Percentiles rank a stretch among this genome's conserved stretches.
Conservation (phyloP, 2,797 vertebrate species). For the Esox lucius region DNA sequence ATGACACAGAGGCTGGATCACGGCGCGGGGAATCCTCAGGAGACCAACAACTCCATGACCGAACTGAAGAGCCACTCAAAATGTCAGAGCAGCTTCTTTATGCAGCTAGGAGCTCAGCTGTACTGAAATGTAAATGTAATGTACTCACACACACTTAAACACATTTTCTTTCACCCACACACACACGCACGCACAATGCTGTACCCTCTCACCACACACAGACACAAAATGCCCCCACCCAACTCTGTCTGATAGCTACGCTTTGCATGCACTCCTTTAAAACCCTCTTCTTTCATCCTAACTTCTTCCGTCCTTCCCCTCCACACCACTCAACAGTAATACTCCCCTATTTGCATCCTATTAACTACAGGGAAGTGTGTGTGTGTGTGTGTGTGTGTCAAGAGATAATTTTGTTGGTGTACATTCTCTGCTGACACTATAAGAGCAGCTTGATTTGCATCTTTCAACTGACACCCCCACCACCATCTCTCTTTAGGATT, state of each 20-base stretch:
- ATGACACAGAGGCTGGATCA: slow-evolving; percentile 72
- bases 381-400: slow-evolving; percentile 12
- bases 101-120: not conserved
- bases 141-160: not conserved
- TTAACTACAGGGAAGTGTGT: not conserved
- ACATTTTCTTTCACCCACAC: not conserved
- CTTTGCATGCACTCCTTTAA: not conserved
- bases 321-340: slow-evolving; percentile 12
- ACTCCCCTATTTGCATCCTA: slow-evolving; percentile 18
- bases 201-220: not conserved
- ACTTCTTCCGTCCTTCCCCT: slow-evolving; percentile 34
- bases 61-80: slow-evolving; percentile 72
- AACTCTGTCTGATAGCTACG: not conserved
- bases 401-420: slow-evolving; percentile 44
- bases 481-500: slow-evolving; percentile 48
- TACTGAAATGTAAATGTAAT: too few species aligned
- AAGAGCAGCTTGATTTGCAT: slow-evolving; percentile 69
- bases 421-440: slow-evolving; percentile 34
- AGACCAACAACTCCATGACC: slow-evolving; percentile 71
- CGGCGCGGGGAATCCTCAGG: slow-evolving; percentile 73
- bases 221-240: not conserved
- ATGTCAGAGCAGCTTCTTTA: slow-evolving; percentile 33
- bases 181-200: too few species aligned
- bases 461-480: slow-evolving; percentile 62
- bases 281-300: slow-evolving; percentile 34